Conservation (phyloP, 2,888 invertebrate species). For the Sinodicranocentrus sp. region DNA sequence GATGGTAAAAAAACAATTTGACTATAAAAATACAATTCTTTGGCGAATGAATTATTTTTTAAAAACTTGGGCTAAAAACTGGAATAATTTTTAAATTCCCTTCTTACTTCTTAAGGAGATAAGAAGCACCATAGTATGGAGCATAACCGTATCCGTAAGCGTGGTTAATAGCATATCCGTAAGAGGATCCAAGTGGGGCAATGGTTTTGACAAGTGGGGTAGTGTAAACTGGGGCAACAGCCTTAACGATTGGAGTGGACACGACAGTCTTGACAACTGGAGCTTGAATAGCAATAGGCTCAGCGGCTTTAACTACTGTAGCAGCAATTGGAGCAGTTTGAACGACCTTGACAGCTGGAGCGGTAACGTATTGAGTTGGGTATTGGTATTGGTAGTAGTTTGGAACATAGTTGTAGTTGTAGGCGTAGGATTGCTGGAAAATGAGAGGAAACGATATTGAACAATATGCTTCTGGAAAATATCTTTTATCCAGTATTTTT, state of each 20-base stretch:
- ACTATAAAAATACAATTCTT: conserved; percentile 2
- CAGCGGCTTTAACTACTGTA: conserved; percentile 17
- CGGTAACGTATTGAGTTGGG: neutral
- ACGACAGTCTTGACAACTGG: conserved; percentile 55
- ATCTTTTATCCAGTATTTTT: neutral
- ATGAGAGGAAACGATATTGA: neutral
- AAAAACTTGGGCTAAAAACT: conserved; percentile 1
- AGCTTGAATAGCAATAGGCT: conserved; percentile 29
- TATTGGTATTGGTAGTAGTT: neutral
- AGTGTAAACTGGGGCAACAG: conserved; percentile 20
- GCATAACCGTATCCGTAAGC: too few species aligned
- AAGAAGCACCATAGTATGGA: conserved; percentile 21
- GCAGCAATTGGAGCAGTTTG: conserved; percentile 14
- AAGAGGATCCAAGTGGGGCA: neutral
- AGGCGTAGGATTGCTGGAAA: conserved; percentile 28
- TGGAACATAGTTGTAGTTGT: conserved; percentile 32
- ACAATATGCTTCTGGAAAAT: neutral
- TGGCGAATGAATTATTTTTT: neutral
- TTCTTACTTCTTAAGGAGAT: conserved; percentile 37
- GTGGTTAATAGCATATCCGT: conserved; percentile 20
- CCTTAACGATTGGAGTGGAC: conserved; percentile 31
- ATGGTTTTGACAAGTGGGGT: neutral
- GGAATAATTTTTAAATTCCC: neutral
- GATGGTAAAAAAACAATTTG: neutral
- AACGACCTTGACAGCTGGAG: conserved; percentile 22